Conservation (phyloP, 1,140 invertebrate genomes). For the Calephelis nemesis region DNA sequence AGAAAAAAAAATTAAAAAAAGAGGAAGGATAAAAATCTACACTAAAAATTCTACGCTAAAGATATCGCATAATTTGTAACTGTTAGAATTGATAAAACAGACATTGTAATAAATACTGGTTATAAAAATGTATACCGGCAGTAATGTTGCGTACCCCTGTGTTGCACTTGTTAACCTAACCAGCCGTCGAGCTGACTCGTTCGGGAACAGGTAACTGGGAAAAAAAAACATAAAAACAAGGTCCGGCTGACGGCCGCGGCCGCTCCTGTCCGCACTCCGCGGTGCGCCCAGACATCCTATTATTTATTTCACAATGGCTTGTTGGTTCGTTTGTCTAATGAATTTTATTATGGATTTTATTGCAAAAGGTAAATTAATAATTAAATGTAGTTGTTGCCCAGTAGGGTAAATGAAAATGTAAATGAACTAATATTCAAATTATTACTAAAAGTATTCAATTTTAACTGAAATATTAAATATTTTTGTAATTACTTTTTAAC, state of each 20-base stretch:
- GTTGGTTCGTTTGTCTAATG: neutral
- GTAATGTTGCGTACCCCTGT: constrained; percentile 51
- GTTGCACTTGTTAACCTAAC: constrained; percentile 71
- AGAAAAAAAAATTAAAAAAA: too few species aligned
- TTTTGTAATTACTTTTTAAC: too few species aligned
- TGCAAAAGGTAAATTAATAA: too few species aligned
- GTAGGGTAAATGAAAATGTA: too few species aligned
- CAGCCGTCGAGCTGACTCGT: constrained; percentile 56
- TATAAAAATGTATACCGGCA: neutral
- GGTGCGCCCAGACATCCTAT: constrained; percentile 25
- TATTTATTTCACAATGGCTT: constrained; percentile 24
- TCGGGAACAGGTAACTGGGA: constrained; percentile 68
- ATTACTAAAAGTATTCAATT: too few species aligned
- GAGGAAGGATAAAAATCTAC: too few species aligned
- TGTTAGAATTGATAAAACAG: too few species aligned
- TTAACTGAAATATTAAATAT: too few species aligned
- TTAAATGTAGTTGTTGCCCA: too few species aligned
- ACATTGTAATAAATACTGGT: neutral
- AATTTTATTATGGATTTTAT: neutral
- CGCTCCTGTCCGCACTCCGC: constrained; percentile 39
- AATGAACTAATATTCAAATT: too few species aligned
- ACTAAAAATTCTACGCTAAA: too few species aligned
- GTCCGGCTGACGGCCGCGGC: constrained; percentile 49
- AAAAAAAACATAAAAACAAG: constrained; percentile 64
- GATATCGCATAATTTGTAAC: too few species aligned